Percentiles rank a stretch among this genome's conserved stretches.
phyloP scores from a whole-genome alignment of 2,113 vertebrate genomes.

The Delphinapterus leucas region DNA sequence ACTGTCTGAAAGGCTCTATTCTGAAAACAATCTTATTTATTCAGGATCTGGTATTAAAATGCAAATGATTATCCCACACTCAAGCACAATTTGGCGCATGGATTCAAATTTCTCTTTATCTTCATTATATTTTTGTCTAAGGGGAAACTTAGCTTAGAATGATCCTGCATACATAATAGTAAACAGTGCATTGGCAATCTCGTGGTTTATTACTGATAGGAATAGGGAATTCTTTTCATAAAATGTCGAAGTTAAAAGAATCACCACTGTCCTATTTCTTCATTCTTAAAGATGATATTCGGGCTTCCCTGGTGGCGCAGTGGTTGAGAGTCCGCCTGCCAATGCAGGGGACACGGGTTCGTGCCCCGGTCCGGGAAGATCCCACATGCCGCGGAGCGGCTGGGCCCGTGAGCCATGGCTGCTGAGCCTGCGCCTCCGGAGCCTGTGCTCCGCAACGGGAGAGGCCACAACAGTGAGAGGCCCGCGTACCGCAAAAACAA shows the following conservation, averaged over 20 bases:
- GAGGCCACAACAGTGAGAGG: too few species aligned
- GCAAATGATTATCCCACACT: not conserved
- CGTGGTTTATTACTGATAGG: slow-evolving; percentile 30
- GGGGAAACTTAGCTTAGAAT: slow-evolving; percentile 25
- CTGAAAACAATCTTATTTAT: not conserved
- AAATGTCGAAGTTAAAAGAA: slow-evolving; percentile 32
- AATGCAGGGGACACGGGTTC: too few species aligned
- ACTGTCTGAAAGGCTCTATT: not conserved
- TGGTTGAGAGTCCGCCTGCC: too few species aligned
- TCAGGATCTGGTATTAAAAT: not conserved
- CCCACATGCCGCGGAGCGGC: too few species aligned
- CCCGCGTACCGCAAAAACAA: too few species aligned
- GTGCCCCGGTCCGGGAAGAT: too few species aligned
- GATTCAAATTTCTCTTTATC: slow-evolving; percentile 41
- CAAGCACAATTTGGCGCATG: not conserved
- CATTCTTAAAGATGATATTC: not conserved
- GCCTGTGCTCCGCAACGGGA: too few species aligned
- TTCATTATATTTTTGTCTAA: slow-evolving; percentile 18
- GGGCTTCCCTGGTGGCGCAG: too few species aligned
- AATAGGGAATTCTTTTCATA: slow-evolving; percentile 55
- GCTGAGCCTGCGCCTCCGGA: too few species aligned
- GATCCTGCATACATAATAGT: not conserved
- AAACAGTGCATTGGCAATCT: not conserved
- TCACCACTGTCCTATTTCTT: not conserved
- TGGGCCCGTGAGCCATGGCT: too few species aligned